Conservation (phyloP, 1,140 invertebrate genomes). For the Ylistrum balloti region DNA sequence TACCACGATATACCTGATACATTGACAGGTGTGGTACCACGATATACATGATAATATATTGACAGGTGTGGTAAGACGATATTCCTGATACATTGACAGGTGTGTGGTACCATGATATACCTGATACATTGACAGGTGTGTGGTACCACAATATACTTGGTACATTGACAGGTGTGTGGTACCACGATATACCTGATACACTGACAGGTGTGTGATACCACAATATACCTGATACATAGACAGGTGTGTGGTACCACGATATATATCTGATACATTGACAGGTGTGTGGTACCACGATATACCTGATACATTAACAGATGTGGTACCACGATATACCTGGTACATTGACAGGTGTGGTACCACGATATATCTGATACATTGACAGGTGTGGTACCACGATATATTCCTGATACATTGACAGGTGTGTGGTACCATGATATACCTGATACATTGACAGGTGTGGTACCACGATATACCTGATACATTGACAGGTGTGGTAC, state of each 20-base stretch:
- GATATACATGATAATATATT: neutral
- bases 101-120: neutral
- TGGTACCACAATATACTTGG: neutral
- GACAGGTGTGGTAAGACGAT: neutral
- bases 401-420: neutral
- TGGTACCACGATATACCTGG: neutral
- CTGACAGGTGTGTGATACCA: neutral
- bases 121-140: neutral
- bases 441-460: neutral
- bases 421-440: neutral
- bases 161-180: neutral
- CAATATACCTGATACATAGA: neutral
- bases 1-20: neutral
- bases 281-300: neutral
- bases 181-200: neutral
- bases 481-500: neutral
- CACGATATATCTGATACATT: neutral
- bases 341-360: neutral
- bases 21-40: neutral
- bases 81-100: neutral
- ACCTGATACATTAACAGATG: neutral
- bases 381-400: neutral
- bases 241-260: slow-evolving; percentile 10
- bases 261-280: neutral
- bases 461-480: neutral